These are phyloP conservation scores for Patella pellucida DNA, from an alignment of 2,888 invertebrate genomes.

Conservation along the genomic window DNA sequence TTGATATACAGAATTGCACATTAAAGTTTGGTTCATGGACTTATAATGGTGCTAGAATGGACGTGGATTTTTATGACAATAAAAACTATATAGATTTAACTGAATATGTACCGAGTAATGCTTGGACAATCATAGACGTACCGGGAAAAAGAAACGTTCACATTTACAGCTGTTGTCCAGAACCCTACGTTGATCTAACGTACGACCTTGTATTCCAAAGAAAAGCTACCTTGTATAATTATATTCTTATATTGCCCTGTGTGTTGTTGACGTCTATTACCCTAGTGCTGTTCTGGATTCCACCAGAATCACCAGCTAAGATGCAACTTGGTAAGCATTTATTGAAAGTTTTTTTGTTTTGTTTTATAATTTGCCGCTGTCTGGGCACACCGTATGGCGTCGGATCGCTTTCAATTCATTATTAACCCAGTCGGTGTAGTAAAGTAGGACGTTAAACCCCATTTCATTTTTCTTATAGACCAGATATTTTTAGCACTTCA, in stretches of 20 bases:
- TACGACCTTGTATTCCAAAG: constrained; percentile 62
- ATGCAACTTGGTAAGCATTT: constrained; percentile 68
- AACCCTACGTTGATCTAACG: constrained; percentile 65
- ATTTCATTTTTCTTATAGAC: too few relatives aligned
- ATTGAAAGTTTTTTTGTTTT: too few relatives aligned
- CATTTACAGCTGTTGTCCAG: constrained; percentile 63
- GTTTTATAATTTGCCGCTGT: too few relatives aligned
- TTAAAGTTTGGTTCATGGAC: constrained; percentile 71
- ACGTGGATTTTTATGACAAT: constrained; percentile 53
- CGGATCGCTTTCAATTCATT: too few relatives aligned
- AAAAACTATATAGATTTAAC: constrained; percentile 51
- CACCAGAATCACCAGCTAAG: constrained; percentile 72
- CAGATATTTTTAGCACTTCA: too few relatives aligned
- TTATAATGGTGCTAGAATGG: constrained; percentile 64
- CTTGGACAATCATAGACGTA: constrained; percentile 65
- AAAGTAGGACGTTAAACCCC: too few relatives aligned
- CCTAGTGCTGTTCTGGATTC: constrained; percentile 72
- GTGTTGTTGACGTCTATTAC: constrained; percentile 71
- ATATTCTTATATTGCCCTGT: constrained; percentile 71
- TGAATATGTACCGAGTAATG: constrained; percentile 68
- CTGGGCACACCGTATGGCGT: too few relatives aligned
- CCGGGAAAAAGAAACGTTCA: constrained; percentile 57
- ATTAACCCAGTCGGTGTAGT: too few relatives aligned
- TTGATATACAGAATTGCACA: constrained; percentile 68
- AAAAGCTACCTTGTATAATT: constrained; percentile 67